phyloP scores from a whole-genome alignment of 2,797 vertebrate species.

The Lithobates pipiens region DNA sequence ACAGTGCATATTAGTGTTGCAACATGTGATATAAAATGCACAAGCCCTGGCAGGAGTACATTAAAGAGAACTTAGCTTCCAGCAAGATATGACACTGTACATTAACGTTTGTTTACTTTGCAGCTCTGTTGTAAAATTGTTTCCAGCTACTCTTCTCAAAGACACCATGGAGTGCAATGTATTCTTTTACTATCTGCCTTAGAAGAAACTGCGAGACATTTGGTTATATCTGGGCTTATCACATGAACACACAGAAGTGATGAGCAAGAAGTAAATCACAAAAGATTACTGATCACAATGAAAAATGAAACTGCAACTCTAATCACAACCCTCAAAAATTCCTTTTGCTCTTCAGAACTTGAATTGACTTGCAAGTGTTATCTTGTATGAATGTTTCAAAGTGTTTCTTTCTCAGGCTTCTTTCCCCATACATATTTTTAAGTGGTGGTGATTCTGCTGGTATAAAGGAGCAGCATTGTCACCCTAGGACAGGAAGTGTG shows the following conservation, averaged over 20 bases:
- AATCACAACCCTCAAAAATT: too few relatives aligned
- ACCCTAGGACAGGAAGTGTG: too few relatives aligned
- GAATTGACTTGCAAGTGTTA: too few relatives aligned
- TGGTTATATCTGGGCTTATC: background rate
- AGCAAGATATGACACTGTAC: background rate
- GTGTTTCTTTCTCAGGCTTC: too few relatives aligned
- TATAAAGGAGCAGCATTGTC: too few relatives aligned
- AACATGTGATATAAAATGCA: background rate
- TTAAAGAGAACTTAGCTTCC: background rate
- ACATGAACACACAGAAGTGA: background rate
- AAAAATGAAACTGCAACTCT: too few relatives aligned
- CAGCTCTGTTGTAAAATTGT: conserved; percentile 11
- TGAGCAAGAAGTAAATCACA: background rate
- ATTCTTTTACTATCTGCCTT: background rate
- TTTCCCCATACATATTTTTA: too few relatives aligned
- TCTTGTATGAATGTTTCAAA: too few relatives aligned
- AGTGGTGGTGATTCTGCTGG: too few relatives aligned
- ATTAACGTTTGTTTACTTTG: background rate
- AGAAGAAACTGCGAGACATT: background rate
- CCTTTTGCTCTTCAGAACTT: too few relatives aligned
- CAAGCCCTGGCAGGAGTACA: background rate
- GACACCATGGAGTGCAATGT: background rate
- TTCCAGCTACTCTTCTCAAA: background rate
- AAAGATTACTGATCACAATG: background rate
- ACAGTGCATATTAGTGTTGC: too few relatives aligned